A percentile compares a stretch with the other conserved stretches of the same genome.
These are phyloP conservation scores for Pelagia noctiluca DNA, from an alignment of 30 jellyfish, hydroid and myxozoan species.

Conservation along the genomic window DNA sequence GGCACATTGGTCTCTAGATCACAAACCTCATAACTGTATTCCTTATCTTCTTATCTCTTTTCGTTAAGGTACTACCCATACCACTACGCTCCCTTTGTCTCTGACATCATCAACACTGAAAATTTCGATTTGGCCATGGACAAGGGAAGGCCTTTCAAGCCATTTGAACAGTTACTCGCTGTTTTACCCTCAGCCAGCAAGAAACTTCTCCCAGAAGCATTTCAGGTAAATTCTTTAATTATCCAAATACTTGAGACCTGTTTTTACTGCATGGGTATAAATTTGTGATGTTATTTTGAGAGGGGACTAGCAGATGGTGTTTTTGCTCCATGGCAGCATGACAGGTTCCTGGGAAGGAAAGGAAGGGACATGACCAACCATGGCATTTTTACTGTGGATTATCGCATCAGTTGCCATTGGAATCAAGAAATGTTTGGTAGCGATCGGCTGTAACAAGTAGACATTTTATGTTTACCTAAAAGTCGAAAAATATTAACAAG, in stretches of 20 bases:
- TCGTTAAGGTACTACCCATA: constrained; percentile 89
- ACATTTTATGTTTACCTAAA: too few species aligned
- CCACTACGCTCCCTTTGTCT: constrained; percentile 93
- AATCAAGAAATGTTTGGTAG: too few species aligned
- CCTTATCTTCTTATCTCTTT: neutral
- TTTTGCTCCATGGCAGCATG: neutral
- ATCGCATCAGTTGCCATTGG: too few species aligned
- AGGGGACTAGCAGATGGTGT: too few species aligned
- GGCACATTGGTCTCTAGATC: too few species aligned
- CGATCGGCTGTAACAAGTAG: too few species aligned
- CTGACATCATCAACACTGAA: constrained; percentile 79
- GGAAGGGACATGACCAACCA: too few species aligned
- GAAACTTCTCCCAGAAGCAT: constrained; percentile 81
- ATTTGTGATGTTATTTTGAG: too few species aligned
- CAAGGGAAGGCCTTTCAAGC: constrained; percentile 85
- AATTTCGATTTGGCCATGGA: constrained; percentile 57
- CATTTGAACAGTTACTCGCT: constrained; percentile 96
- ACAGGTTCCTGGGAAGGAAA: neutral
- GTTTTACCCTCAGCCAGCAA: constrained; percentile 94
- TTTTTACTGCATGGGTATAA: too few species aligned
- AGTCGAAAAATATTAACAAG: too few species aligned
- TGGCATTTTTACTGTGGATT: too few species aligned
- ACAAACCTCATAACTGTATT: neutral
- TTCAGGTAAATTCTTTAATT: constrained; percentile 70
- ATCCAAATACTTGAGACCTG: neutral